phyloP scores from a whole-genome alignment of 2,797 vertebrate species.

The Morelia viridis region DNA sequence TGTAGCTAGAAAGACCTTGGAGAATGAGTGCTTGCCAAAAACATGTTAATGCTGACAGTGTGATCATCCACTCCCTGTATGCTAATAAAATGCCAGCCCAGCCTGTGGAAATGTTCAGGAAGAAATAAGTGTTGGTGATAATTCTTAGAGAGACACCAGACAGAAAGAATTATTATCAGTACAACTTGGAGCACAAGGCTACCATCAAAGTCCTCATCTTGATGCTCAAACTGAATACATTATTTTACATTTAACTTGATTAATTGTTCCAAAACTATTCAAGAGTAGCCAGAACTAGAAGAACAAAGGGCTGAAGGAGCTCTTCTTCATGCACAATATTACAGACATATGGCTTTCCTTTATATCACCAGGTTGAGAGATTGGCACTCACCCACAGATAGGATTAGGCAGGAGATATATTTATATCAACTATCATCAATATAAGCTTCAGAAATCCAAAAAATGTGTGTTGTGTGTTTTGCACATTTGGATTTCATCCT shows the following conservation, averaged over 20 bases:
- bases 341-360: slow-evolving; percentile 48
- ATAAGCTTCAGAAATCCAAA: slow-evolving; percentile 3
- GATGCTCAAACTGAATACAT: slow-evolving; percentile 39
- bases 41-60: background rate
- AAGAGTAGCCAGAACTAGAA: slow-evolving; percentile 59
- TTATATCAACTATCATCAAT: slow-evolving; percentile 31
- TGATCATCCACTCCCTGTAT: slow-evolving; percentile 4
- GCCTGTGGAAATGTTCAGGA: slow-evolving; percentile 30
- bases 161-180: slow-evolving; percentile 39
- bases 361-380: slow-evolving; percentile 40
- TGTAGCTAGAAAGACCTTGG: slow-evolving; percentile 32
- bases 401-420: slow-evolving; percentile 26
- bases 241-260: slow-evolving; percentile 56
- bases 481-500: background rate
- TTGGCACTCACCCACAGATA: slow-evolving; percentile 20
- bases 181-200: slow-evolving; percentile 52
- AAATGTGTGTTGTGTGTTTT: background rate
- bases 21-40: slow-evolving; percentile 23
- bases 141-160: slow-evolving; percentile 19
- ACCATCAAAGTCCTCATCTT: slow-evolving; percentile 43
- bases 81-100: slow-evolving; percentile 29
- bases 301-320: slow-evolving; percentile 38
- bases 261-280: slow-evolving; percentile 59
- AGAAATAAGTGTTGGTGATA: slow-evolving; percentile 9
- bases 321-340: slow-evolving; percentile 48